Percentiles rank a stretch among this genome's conserved stretches.
These are phyloP conservation scores for Hoplodrina ambigua DNA, from an alignment of 2,888 invertebrate genomes.

Conservation along the genomic window DNA sequence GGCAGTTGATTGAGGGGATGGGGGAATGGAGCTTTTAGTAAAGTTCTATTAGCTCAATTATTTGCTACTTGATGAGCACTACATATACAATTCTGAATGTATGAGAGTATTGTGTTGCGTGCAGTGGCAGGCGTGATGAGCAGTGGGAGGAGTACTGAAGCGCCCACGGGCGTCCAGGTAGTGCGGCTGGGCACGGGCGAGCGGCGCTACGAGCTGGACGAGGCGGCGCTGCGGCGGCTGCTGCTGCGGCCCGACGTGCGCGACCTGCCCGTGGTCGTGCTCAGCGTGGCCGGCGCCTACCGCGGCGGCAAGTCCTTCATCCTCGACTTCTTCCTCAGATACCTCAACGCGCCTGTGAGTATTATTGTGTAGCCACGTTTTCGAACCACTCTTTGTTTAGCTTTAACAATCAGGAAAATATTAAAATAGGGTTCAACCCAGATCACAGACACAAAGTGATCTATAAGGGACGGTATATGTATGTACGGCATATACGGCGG, in stretches of 20 bases:
- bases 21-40: too few relatives aligned
- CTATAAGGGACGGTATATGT: too few relatives aligned
- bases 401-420: too few relatives aligned
- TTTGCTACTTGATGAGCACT: too few relatives aligned
- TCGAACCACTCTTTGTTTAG: background rate
- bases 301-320: constrained; percentile 76
- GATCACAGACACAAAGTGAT: too few relatives aligned
- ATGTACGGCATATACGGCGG: too few relatives aligned
- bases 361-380: background rate
- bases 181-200: constrained; percentile 52
- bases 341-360: constrained; percentile 68
- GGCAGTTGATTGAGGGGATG: too few relatives aligned
- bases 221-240: constrained; percentile 59
- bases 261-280: constrained; percentile 67
- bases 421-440: too few relatives aligned
- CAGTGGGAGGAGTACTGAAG: background rate
- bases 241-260: constrained; percentile 60
- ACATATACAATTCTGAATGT: background rate
- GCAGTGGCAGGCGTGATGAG: constrained; percentile 36
- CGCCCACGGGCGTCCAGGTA: constrained; percentile 60
- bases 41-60: too few relatives aligned
- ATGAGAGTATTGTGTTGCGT: background rate
- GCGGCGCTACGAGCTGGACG: constrained; percentile 60
- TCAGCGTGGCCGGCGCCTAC: constrained; percentile 74
- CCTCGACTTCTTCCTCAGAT: constrained; percentile 73